Percentiles rank a stretch among this genome's conserved stretches.
phyloP scores from a whole-genome alignment of 2,113 vertebrate genomes.

The Lepus timidus region DNA sequence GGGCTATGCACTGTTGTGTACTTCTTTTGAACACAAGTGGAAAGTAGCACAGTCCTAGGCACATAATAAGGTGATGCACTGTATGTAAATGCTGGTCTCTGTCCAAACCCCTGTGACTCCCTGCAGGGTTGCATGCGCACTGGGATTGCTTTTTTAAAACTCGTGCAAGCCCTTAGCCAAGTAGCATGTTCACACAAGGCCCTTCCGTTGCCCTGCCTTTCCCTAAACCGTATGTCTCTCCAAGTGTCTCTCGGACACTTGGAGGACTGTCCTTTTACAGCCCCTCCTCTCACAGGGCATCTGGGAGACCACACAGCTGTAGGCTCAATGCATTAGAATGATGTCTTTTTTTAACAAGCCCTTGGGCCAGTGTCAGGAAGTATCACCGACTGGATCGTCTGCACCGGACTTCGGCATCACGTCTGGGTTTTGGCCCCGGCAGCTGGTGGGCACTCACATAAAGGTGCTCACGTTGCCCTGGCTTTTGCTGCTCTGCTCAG shows the following conservation, averaged over 20 bases:
- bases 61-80: background rate
- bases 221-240: background rate
- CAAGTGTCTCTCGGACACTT: background rate
- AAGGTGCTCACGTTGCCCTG: background rate
- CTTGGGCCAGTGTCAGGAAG: conserved; percentile 61
- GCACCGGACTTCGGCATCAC: conserved; percentile 10
- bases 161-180: background rate
- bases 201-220: background rate
- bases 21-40: background rate
- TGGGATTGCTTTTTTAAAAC: conserved; percentile 1
- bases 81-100: background rate
- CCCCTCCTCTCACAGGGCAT: background rate
- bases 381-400: conserved; percentile 31
- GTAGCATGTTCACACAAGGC: background rate
- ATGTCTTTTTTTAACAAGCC: conserved; percentile 57
- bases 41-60: conserved; percentile 37
- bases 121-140: background rate
- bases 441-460: background rate
- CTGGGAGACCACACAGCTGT: conserved; percentile 61
- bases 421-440: background rate
- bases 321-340: conserved; percentile 19
- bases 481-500: background rate
- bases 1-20: background rate
- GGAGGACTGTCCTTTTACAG: background rate
- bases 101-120: background rate